A percentile compares a stretch with the other conserved stretches of the same genome.
Conservation (phyloP, 2,888 invertebrate species). For the Xestoiulus laeticollis region DNA sequence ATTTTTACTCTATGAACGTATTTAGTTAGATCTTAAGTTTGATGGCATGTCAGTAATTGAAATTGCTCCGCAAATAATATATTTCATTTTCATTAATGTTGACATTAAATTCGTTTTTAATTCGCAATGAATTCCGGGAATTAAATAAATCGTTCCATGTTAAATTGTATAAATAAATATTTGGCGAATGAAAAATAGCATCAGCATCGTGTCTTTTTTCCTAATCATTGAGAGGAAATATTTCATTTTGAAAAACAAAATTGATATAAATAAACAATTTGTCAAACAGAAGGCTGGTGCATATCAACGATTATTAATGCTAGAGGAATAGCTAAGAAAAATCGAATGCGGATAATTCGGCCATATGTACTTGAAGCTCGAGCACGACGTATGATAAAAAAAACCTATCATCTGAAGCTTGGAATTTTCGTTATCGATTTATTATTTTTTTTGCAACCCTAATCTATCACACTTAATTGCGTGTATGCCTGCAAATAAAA, state of each 20-base stretch:
- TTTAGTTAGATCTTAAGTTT: background rate
- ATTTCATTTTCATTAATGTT: background rate
- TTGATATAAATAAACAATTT: background rate
- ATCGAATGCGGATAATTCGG: slow-evolving; percentile 16
- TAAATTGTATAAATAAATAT: background rate
- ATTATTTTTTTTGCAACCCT: slow-evolving; percentile 26
- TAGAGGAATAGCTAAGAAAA: background rate
- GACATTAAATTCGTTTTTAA: background rate
- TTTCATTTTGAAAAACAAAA: slow-evolving; percentile 15
- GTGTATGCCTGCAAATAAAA: background rate
- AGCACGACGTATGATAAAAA: background rate
- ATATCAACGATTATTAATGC: slow-evolving; percentile 19
- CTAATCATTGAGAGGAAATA: background rate
- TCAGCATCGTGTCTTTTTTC: background rate
- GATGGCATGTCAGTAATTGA: background rate
- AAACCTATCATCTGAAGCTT: background rate
- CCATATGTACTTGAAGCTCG: slow-evolving; percentile 10
- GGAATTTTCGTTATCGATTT: slow-evolving; percentile 26
- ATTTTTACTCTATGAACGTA: no score
- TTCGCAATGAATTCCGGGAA: background rate
- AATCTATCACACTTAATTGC: slow-evolving; percentile 19
- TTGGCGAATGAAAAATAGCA: background rate
- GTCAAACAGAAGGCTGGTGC: slow-evolving; percentile 16
- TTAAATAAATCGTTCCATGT: background rate
- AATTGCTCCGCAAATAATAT: background rate